Conservation (phyloP, 2,797 vertebrate species). For the Pseudomugil gertrudae region DNA sequence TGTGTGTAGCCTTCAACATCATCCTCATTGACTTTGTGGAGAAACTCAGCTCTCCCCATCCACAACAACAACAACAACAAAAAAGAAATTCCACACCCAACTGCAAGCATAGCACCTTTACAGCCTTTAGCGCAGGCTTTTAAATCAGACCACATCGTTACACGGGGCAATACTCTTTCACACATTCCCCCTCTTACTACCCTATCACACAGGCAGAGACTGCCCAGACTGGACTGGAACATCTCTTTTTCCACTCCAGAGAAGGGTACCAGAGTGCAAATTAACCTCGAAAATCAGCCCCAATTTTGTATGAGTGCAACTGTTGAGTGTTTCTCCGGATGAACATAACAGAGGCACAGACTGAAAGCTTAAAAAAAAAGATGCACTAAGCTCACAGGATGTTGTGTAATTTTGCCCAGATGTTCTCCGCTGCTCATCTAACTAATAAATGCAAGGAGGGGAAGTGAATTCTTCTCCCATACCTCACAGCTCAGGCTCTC, state of each 20-base stretch:
- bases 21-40: conserved; percentile 17
- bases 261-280: conserved; percentile 43
- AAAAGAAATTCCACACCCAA: conserved; percentile 59
- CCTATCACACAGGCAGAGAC: conserved; percentile 48
- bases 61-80: no score
- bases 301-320: conserved; percentile 39
- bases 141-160: conserved; percentile 69
- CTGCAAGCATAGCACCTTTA: conserved; percentile 72
- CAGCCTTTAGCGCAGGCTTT: conserved; percentile 60
- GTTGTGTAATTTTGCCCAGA: conserved; percentile 78
- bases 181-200: conserved; percentile 39
- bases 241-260: conserved; percentile 52
- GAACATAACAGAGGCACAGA: conserved; percentile 39
- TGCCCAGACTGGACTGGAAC: conserved; percentile 53
- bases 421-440: conserved; percentile 64
- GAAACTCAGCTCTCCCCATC: conserved; percentile 32
- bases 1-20: conserved; percentile 51
- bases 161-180: conserved; percentile 47
- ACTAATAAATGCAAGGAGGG: conserved; percentile 62
- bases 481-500: conserved; percentile 21
- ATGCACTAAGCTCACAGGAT: conserved; percentile 60
- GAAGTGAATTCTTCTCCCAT: conserved; percentile 35
- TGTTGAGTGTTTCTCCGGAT: conserved; percentile 26
- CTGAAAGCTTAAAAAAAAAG: conserved; percentile 25
- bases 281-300: conserved; percentile 45